Percentiles rank a stretch among this genome's conserved stretches.
These are phyloP conservation scores for Ips typographus DNA, from an alignment of 1,140 invertebrate species.

Conservation along the genomic window DNA sequence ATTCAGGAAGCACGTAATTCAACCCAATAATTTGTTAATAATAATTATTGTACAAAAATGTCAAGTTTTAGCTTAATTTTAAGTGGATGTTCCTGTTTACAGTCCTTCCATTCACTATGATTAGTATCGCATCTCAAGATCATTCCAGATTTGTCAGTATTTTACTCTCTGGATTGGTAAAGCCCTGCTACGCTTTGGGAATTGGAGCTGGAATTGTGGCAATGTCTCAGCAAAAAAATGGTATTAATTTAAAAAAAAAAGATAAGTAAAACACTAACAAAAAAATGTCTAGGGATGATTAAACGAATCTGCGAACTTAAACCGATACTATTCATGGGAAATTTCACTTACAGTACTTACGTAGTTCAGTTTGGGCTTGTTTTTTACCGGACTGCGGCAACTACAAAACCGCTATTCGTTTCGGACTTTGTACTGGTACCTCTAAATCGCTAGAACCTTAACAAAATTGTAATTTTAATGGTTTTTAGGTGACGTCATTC, in stretches of 20 bases:
- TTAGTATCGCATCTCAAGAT: slow-evolving; percentile 18
- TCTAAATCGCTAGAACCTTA: slow-evolving; percentile 11
- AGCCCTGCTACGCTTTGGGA: slow-evolving; percentile 38
- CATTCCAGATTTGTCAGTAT: slow-evolving; percentile 26
- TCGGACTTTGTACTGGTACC: slow-evolving; percentile 34
- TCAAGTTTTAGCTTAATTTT: not conserved
- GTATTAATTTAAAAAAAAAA: slow-evolving; percentile 4
- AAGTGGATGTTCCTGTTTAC: slow-evolving; percentile 23
- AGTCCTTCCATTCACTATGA: slow-evolving; percentile 20
- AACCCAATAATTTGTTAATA: too few species aligned
- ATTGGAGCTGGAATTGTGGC: slow-evolving; percentile 40
- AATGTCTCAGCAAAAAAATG: slow-evolving; percentile 29
- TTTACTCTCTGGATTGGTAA: slow-evolving; percentile 34
- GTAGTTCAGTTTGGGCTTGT: slow-evolving; percentile 39
- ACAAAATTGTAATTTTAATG: not conserved
- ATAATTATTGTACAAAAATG: not conserved
- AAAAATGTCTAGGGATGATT: slow-evolving; percentile 23
- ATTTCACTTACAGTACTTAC: slow-evolving; percentile 41
- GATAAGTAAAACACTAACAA: not conserved
- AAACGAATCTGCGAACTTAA: slow-evolving; percentile 38
- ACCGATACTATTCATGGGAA: slow-evolving; percentile 38
- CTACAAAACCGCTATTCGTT: slow-evolving; percentile 21
- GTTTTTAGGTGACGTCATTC: slow-evolving; percentile 35
- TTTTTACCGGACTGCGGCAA: slow-evolving; percentile 31
- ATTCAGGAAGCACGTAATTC: not conserved